phyloP scores from a whole-genome alignment of 2,113 vertebrate genomes.

The Phyllostomus hastatus region DNA sequence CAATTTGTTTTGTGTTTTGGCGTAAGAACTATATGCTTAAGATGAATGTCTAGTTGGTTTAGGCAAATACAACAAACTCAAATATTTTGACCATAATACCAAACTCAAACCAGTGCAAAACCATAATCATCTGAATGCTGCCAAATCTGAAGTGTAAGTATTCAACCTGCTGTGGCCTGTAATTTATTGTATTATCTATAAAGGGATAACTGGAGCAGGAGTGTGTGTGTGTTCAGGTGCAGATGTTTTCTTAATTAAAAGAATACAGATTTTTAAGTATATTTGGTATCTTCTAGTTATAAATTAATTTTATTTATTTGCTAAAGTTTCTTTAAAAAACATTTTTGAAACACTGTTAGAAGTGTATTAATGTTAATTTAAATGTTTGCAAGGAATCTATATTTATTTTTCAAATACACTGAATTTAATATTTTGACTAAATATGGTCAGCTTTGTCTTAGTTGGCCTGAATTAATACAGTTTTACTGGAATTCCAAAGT shows the following conservation, averaged over 20 bases:
- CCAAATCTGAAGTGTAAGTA: neutral
- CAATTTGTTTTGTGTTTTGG: neutral
- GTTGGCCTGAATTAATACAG: neutral
- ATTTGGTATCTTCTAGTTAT: neutral
- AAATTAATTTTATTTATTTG: conserved; percentile 15
- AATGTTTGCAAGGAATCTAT: neutral
- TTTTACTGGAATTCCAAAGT: neutral
- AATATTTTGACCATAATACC: neutral
- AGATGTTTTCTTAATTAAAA: neutral
- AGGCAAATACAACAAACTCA: neutral
- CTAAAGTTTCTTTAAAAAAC: neutral
- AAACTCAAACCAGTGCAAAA: neutral
- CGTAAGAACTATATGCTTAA: neutral
- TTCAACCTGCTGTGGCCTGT: neutral
- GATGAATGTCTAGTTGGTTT: neutral
- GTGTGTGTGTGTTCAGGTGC: neutral
- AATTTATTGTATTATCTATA: neutral
- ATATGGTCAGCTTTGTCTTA: neutral
- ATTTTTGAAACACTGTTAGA: neutral
- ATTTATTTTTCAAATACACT: neutral
- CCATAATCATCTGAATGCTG: neutral
- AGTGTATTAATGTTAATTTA: neutral
- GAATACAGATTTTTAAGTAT: neutral
- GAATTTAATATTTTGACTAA: neutral
- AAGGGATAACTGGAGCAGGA: neutral